Conservation (phyloP, 2,113 vertebrate species). For the Anolis sagrei region DNA sequence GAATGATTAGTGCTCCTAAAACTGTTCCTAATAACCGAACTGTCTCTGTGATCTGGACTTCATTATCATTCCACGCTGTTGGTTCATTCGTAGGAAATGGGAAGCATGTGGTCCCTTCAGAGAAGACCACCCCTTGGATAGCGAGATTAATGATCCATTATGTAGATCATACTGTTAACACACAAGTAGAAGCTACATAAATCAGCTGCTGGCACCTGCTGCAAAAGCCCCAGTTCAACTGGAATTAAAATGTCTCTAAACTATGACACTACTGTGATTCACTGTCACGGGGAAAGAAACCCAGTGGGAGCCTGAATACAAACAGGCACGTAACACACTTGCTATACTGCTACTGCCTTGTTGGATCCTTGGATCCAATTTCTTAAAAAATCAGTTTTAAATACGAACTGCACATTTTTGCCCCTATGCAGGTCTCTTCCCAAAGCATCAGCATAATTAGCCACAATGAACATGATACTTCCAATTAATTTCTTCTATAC, state of each 20-base stretch:
- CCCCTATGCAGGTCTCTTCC: background rate
- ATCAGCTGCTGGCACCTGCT: conserved; percentile 21
- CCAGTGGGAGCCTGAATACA: background rate
- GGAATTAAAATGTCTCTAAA: conserved; percentile 28
- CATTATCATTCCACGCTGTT: conserved; percentile 27
- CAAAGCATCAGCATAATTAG: background rate
- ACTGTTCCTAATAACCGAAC: conserved; percentile 13
- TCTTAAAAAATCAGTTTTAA: background rate
- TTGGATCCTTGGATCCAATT: background rate
- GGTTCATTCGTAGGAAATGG: conserved; percentile 28
- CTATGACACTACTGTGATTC: conserved; percentile 1
- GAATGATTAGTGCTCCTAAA: background rate
- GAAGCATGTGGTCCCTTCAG: conserved; percentile 14
- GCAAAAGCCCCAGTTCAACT: background rate
- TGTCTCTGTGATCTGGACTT: conserved; percentile 22
- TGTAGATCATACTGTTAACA: conserved; percentile 35
- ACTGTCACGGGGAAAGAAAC: background rate
- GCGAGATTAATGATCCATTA: conserved; percentile 35
- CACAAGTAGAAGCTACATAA: conserved; percentile 26
- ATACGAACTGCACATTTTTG: background rate
- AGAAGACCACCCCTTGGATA: conserved; percentile 22
- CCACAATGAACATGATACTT: background rate
- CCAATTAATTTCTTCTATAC: background rate
- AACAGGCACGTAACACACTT: background rate
- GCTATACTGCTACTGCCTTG: background rate